Base-by-base conservation (phyloP, 2,113 vertebrate genomes). In the Gorsachius goisagi region DNA sequence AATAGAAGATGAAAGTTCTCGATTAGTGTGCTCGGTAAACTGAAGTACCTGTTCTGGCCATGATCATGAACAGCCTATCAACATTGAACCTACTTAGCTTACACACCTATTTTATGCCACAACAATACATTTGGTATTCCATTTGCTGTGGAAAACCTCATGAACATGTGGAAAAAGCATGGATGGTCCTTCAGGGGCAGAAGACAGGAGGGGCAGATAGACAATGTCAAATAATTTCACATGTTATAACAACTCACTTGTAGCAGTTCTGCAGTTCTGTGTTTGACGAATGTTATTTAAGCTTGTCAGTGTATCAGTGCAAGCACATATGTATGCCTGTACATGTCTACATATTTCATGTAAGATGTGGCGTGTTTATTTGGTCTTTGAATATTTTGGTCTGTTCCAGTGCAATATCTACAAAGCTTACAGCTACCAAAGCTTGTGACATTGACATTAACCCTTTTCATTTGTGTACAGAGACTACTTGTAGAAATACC, bases 81-180 rank as follows among this genome's bases (percentile, higher is more conserved):
- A 13, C 11, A 59, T 55, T 58, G 73, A 68, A 9, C 13, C 35
- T 44, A 9, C 24, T 22, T 27, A 45, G 16, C 15, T 59, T 33
- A 67, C 7, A 12, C 5, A 12, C 0, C 0, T 63, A 39, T 19
- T 72, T 41, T 45, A 28, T 59, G 33, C 17, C 33, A 76, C 28
- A 41, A 4, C 11, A 58, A 9, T 12, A 50, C 52, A 35, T 39
- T 15, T 39, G 21, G 41, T 47, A 14, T 24, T 35, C 8, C 9
- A 3, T 59, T 52, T 58, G 50, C 11, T n/a, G 41, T 53, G 60
- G 39, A 85, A 85, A 79, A 44, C 8, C 55, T 63, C 2, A 1
- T 33, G 30, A 77, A 44, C 7, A 9, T 17, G 18, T 2, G 26
- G 59, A 47, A 72, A 72, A 75, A 14, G 9, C 47, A 23, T 55